Base-by-base conservation (phyloP, 2,797 vertebrate species). In the Gila robusta region DNA sequence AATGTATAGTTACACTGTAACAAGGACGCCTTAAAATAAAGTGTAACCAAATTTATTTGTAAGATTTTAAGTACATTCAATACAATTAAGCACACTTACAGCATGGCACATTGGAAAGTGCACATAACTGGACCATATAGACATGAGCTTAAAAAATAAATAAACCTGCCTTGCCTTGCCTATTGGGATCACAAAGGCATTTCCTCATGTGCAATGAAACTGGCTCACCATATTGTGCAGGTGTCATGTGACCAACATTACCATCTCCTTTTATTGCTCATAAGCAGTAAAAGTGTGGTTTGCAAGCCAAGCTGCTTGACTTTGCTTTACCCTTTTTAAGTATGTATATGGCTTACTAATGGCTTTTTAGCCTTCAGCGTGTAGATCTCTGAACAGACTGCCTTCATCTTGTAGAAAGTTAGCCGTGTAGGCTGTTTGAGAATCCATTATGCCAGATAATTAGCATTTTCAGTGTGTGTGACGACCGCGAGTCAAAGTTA, bases 311-410 rank as follows among this genome's bases (percentile, higher is more conserved):
- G 74, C 59, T 28, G 77, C 56, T 86, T 62, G 49, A 87, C 73
- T 72, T 72, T 87, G 39, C 35, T 69, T 79, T 73, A 83, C 66
- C 39, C 32, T 72, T 88, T 62, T 26, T 80, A 74, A 85, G 79
- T 54, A 78, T 26, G 37, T 81, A 52, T 62, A n/a, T 72, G 54
- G 23, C 26, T 66, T 47, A 47, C 52, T 52, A 41, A 39, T 59
- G 79, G 54, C 41, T 77, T 56, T 62, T 82, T 37, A 49, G 54
- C 81, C 69, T 62, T 41, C 19, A n/a, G 39, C 11, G 1, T n/a
- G 41, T n/a, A 76, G 12, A 83, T 76, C 82, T 76, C 32, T 26
- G 28, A 76, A 56, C 56, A 62, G 41, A 5, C 23, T 28, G 71
- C 32, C 32, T 52, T 39, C 16, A 23, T 54, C 56, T 67, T 52